Evolutionary conservation across 2,113 vertebrate species (phyloP).

Genomic region (Motacilla tschutschensis): DNA sequence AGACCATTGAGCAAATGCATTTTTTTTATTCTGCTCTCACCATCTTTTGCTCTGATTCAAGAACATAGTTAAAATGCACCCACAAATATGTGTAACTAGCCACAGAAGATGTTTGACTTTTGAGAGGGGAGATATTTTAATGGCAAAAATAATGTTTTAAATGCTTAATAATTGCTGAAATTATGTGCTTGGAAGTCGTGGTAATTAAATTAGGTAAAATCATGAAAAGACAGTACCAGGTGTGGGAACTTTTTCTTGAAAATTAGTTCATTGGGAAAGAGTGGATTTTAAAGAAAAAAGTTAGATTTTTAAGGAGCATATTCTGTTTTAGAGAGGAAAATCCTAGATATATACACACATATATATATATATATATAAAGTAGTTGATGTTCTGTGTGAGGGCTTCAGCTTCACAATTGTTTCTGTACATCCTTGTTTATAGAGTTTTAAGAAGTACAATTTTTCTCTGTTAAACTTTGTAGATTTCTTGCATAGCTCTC

Average conservation of each 20-base stretch:
- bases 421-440: background rate
- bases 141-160: background rate
- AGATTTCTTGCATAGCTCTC: background rate
- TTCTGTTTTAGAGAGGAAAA: background rate
- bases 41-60: background rate
- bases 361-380: background rate
- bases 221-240: background rate
- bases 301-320: background rate
- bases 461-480: background rate
- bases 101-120: background rate
- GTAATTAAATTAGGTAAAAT: background rate
- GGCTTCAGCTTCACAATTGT: background rate
- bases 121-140: background rate
- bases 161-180: background rate
- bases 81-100: background rate
- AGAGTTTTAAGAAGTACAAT: background rate
- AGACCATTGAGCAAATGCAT: rapidly evolving
- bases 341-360: background rate
- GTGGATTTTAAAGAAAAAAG: background rate
- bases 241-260: background rate
- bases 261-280: background rate
- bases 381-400: background rate
- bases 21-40: background rate
- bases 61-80: background rate
- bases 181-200: background rate